phyloP scores from a whole-genome alignment of 2,888 invertebrate species.

The Melipona bicolor region DNA sequence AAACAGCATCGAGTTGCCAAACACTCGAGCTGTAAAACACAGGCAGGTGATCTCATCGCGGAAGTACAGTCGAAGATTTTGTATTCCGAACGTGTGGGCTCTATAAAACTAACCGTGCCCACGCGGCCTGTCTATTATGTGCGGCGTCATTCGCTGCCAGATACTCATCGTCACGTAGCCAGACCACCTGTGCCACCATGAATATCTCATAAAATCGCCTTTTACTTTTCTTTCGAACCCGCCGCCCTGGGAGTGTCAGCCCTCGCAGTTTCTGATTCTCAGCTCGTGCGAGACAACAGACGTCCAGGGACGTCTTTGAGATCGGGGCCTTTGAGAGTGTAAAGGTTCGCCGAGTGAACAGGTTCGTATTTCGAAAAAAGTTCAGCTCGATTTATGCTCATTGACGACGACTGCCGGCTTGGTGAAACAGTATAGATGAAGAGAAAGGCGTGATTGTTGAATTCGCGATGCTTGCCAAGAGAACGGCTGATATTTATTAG shows the following conservation, averaged over 20 bases:
- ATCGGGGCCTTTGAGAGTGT: not conserved
- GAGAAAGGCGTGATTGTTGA: conserved; percentile 16
- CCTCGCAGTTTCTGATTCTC: conserved; percentile 19
- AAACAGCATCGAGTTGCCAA: not conserved
- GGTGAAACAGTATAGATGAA: conserved; percentile 4
- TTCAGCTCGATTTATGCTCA: not conserved
- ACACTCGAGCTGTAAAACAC: conserved; percentile 13
- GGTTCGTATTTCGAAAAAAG: conserved; percentile 6
- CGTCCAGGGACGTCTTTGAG: not conserved
- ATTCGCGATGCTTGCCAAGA: not conserved
- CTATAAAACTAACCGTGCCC: conserved; percentile 66
- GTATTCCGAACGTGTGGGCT: conserved; percentile 62
- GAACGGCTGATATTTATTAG: conserved; percentile 12
- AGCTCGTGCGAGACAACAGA: conserved; percentile 17
- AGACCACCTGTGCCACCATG: conserved; percentile 64
- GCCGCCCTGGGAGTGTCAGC: conserved; percentile 36
- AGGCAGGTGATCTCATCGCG: conserved; percentile 57
- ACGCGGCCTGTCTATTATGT: conserved; percentile 56
- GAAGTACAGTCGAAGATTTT: conserved; percentile 53
- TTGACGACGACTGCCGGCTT: not conserved
- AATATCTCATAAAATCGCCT: conserved; percentile 59
- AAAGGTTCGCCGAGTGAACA: not conserved
- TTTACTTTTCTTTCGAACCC: conserved; percentile 18
- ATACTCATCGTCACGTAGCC: conserved; percentile 69
- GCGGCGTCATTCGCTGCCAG: conserved; percentile 32